Conservation (phyloP, 1,140 invertebrate species). For the Phenacoccus solenopsis region DNA sequence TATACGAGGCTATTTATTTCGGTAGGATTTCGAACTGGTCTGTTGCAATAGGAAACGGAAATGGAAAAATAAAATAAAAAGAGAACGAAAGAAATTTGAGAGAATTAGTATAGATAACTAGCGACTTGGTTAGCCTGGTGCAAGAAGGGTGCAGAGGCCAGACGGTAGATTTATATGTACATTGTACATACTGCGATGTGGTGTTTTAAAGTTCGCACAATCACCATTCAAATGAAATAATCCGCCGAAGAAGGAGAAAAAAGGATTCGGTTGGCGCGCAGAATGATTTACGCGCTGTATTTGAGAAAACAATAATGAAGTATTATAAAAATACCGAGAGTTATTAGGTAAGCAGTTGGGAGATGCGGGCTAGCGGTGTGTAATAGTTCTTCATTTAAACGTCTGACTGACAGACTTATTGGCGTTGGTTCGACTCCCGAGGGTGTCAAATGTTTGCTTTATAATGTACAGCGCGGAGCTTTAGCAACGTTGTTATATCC, state of each 20-base stretch:
- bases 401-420: slow-evolving; percentile 16
- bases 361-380: not conserved
- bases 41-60: too few species aligned
- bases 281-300: not conserved
- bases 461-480: not conserved
- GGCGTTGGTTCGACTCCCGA: slow-evolving; percentile 12
- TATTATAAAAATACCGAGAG: slow-evolving; percentile 14
- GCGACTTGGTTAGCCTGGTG: too few species aligned
- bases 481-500: slow-evolving; percentile 3
- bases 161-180: too few species aligned
- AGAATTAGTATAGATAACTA: too few species aligned
- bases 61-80: too few species aligned
- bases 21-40: too few species aligned
- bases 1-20: too few species aligned
- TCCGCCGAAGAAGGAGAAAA: too few species aligned
- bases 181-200: too few species aligned
- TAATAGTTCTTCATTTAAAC: slow-evolving; percentile 17
- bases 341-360: slow-evolving; percentile 8
- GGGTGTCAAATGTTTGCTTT: slow-evolving; percentile 17
- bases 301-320: slow-evolving; percentile 11
- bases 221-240: not conserved
- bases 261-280: not conserved
- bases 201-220: too few species aligned
- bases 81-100: too few species aligned
- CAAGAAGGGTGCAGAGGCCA: too few species aligned